A percentile compares a stretch with the other conserved stretches of the same genome.
Evolutionary conservation across 2,113 vertebrate species (phyloP).

Genomic region (Petromus typicus): DNA sequence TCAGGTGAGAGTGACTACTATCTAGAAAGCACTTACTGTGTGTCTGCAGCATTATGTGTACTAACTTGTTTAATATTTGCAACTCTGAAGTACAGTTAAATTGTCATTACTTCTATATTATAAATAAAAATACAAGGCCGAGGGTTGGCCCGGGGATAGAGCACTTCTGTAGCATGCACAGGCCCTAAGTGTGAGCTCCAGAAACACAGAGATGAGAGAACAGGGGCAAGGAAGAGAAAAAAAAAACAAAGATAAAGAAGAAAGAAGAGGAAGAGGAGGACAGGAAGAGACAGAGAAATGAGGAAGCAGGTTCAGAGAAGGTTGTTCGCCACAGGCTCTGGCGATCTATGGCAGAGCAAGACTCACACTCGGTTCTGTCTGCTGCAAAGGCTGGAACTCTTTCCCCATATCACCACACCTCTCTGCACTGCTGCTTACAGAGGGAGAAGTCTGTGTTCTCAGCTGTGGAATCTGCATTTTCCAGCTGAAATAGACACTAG

Average conservation of each 20-base stretch:
- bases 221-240: not conserved
- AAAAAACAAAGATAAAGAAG: not conserved
- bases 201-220: not conserved
- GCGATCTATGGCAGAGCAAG: not conserved
- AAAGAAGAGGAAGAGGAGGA: not conserved
- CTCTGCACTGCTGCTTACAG: not conserved
- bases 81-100: not conserved
- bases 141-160: not conserved
- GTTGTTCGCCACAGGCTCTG: not conserved
- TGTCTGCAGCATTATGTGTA: not conserved
- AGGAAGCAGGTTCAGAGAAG: not conserved
- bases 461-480: not conserved
- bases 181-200: not conserved
- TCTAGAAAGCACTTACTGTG: not conserved
- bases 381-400: not conserved
- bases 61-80: not conserved
- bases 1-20: not conserved
- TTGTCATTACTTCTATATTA: not conserved
- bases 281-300: not conserved
- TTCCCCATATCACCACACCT: not conserved
- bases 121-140: not conserved
- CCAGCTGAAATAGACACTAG: not conserved
- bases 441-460: not conserved
- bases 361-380: accelerated
- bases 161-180: not conserved